Conservation (phyloP, 2,113 vertebrate species). For the Hypomesus transpacificus region DNA sequence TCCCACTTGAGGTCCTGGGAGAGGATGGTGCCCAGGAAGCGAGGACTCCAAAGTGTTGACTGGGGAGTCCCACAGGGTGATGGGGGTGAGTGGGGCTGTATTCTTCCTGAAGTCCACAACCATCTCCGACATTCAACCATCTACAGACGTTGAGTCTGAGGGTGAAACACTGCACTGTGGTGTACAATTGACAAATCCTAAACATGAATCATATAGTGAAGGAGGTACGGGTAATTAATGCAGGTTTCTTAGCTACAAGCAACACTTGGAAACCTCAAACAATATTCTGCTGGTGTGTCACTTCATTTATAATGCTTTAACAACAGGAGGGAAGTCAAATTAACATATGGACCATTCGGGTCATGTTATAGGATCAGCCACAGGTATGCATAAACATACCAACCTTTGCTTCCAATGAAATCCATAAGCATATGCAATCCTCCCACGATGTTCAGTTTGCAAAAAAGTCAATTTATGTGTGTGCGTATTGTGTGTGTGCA, state of each 20-base stretch:
- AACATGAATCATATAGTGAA: constrained; percentile 28
- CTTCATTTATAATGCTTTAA: constrained; percentile 62
- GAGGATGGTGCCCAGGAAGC: too few relatives aligned
- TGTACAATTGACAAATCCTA: constrained; percentile 4
- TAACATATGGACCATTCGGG: constrained; percentile 50
- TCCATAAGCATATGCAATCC: constrained; percentile 21
- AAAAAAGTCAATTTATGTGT: neutral
- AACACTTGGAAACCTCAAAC: constrained; percentile 48
- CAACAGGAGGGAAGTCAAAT: constrained; percentile 48
- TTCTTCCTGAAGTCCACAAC: too few relatives aligned
- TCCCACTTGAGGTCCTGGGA: too few relatives aligned
- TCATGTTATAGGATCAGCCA: constrained; percentile 38
- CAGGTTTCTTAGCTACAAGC: constrained; percentile 70
- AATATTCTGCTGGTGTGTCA: constrained; percentile 52
- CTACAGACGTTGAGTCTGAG: constrained; percentile 34
- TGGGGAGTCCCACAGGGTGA: too few relatives aligned
- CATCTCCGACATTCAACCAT: too few relatives aligned
- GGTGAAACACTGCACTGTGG: constrained; percentile 38
- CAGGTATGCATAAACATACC: neutral
- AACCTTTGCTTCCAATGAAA: neutral
- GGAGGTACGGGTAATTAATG: constrained; percentile 51
- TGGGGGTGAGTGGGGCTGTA: too few relatives aligned
- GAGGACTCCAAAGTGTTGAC: too few relatives aligned
- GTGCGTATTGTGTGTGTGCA: constrained; percentile 8
- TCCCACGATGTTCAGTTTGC: too few relatives aligned